A percentile compares a stretch with the other conserved stretches of the same genome.
Conservation (phyloP, 1,140 invertebrate genomes). For the Oedothorax gibbosus region DNA sequence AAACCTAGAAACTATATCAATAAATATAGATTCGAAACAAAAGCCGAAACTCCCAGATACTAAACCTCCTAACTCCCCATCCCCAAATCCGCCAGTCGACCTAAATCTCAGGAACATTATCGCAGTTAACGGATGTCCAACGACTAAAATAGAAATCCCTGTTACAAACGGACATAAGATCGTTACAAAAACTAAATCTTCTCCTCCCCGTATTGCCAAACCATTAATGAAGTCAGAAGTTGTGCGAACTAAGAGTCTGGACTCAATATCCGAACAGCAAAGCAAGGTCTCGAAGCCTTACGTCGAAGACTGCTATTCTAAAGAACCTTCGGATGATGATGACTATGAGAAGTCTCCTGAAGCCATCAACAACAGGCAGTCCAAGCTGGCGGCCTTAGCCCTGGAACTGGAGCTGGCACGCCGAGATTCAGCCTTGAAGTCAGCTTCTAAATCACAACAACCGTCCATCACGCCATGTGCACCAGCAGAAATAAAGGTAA, state of each 20-base stretch:
- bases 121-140: background rate
- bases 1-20: too few relatives aligned
- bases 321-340: background rate
- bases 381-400: slow-evolving; percentile 54
- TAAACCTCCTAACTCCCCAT: background rate
- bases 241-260: too few relatives aligned
- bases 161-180: too few relatives aligned
- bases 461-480: slow-evolving; percentile 39
- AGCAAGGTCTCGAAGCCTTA: background rate
- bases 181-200: too few relatives aligned
- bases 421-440: slow-evolving; percentile 60
- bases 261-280: background rate
- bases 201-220: too few relatives aligned
- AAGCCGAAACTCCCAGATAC: background rate
- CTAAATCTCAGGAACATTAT: slow-evolving; percentile 3
- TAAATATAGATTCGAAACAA: background rate
- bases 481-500: background rate
- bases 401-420: slow-evolving; percentile 47
- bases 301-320: background rate
- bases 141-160: background rate
- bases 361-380: slow-evolving; percentile 62
- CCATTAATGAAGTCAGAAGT: too few relatives aligned
- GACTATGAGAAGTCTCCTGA: background rate
- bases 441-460: slow-evolving; percentile 20
- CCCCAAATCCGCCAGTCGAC: background rate